These are phyloP conservation scores for Ploceus nigricollis DNA, from an alignment of 2,113 vertebrate genomes.

Conservation along the genomic window DNA sequence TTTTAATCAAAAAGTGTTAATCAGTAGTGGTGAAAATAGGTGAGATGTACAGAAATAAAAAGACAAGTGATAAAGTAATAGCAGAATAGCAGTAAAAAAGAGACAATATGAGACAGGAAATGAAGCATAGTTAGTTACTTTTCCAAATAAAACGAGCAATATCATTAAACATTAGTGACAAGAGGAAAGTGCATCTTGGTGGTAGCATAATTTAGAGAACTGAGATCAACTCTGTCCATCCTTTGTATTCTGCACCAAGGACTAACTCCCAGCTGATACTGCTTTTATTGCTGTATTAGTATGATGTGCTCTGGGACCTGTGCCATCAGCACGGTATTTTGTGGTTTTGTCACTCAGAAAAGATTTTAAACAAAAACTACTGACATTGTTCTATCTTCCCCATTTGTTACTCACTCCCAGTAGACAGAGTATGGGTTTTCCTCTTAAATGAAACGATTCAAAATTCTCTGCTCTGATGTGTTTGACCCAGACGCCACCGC, in stretches of 20 bases:
- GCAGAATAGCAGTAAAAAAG: neutral
- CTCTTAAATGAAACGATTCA: neutral
- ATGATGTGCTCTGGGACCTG: neutral
- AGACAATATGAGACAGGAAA: neutral
- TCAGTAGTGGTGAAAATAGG: neutral
- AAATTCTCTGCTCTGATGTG: neutral
- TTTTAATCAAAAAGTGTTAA: neutral
- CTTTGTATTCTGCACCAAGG: neutral
- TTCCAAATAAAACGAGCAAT: neutral
- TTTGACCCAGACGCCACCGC: slow-evolving; percentile 77
- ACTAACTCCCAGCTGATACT: neutral
- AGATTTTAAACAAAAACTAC: neutral
- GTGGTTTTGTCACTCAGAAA: neutral
- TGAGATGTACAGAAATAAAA: neutral
- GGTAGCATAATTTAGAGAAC: neutral
- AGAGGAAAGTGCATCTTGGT: neutral
- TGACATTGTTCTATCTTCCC: neutral
- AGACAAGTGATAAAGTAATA: neutral
- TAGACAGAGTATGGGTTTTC: neutral
- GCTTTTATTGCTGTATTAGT: neutral
- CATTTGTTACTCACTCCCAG: neutral
- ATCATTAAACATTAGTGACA: neutral
- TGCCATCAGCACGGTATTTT: neutral
- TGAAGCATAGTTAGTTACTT: neutral
- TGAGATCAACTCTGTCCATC: neutral